These are phyloP conservation scores for Aix galericulata DNA, from an alignment of 2,113 vertebrate genomes.

Conservation along the genomic window DNA sequence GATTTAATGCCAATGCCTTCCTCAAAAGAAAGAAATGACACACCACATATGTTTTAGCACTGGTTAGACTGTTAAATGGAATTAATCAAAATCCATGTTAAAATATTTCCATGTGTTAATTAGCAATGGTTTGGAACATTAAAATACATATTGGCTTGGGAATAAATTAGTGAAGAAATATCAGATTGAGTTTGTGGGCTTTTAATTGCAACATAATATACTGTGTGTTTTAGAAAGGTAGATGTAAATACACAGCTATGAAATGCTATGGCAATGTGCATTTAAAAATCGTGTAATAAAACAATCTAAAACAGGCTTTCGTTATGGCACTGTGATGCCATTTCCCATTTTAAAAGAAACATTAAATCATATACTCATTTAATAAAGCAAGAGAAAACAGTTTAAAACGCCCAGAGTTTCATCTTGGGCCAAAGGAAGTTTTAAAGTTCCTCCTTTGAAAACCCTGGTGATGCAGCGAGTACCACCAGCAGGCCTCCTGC, in stretches of 20 bases:
- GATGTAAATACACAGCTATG: constrained; percentile 48
- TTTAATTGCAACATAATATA: constrained; percentile 66
- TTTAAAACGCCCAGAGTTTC: background rate
- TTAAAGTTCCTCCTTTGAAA: constrained; percentile 64
- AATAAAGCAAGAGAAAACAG: constrained; percentile 27
- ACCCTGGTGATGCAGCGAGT: constrained; percentile 37
- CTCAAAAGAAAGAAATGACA: constrained; percentile 51
- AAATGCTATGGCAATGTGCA: background rate
- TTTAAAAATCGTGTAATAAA: constrained; percentile 38
- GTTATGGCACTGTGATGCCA: constrained; percentile 6
- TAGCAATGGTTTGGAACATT: constrained; percentile 61
- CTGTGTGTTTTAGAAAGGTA: constrained; percentile 64
- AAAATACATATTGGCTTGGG: constrained; percentile 65
- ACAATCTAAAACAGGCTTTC: constrained; percentile 11
- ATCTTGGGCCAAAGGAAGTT: constrained; percentile 51
- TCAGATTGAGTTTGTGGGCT: constrained; percentile 60
- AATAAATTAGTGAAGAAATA: constrained; percentile 69
- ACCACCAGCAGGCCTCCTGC: constrained; percentile 45
- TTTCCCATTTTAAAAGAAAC: constrained; percentile 51
- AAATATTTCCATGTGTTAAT: constrained; percentile 71
- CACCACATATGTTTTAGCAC: constrained; percentile 54
- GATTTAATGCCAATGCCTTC: constrained; percentile 61
- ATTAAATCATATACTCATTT: background rate
- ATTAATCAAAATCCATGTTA: constrained; percentile 70
- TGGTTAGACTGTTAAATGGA: constrained; percentile 64